Evolutionary conservation across 2,888 invertebrate genomes (phyloP).

Genomic region (Hoplodrina blanda): DNA sequence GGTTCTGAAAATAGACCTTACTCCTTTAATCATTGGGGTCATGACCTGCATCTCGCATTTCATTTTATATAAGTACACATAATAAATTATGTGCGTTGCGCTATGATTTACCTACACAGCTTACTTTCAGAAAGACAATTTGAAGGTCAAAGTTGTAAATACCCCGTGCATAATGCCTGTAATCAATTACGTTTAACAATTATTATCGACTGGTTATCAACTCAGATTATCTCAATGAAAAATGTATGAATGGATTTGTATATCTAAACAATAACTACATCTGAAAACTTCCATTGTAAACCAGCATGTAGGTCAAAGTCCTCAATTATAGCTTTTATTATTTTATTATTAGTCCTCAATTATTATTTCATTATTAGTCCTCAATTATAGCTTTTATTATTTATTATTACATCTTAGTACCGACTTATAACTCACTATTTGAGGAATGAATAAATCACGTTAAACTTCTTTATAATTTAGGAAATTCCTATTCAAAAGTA

Average conservation of each 20-base stretch:
- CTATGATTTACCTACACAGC: not conserved
- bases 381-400: slow-evolving; percentile 28
- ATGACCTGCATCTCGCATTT: no score
- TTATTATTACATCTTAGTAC: slow-evolving; percentile 12
- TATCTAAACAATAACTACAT: slow-evolving; percentile 7
- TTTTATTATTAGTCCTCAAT: slow-evolving; percentile 32
- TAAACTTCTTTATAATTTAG: not conserved
- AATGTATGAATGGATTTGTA: slow-evolving; percentile 27
- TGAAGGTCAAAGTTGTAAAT: slow-evolving; percentile 48
- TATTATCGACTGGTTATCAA: slow-evolving; percentile 31
- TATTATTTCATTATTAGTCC: slow-evolving; percentile 29
- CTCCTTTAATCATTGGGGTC: no score
- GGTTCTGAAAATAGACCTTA: no score
- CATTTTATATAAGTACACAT: no score
- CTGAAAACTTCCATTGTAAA: slow-evolving; percentile 32
- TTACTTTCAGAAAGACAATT: slow-evolving; percentile 42
- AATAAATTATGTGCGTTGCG: not conserved
- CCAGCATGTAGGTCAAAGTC: slow-evolving; percentile 31
- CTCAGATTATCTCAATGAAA: slow-evolving; percentile 28
- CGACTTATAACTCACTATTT: not conserved
- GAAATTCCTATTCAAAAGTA: no score
- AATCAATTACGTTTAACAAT: slow-evolving; percentile 49
- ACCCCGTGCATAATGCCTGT: slow-evolving; percentile 41
- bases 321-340: slow-evolving; percentile 30
- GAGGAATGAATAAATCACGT: not conserved